Evolutionary conservation across 2,888 invertebrate genomes (phyloP), one percentile per base, ranked within the genome.

Genomic region (Ichneumoninae sp.): DNA sequence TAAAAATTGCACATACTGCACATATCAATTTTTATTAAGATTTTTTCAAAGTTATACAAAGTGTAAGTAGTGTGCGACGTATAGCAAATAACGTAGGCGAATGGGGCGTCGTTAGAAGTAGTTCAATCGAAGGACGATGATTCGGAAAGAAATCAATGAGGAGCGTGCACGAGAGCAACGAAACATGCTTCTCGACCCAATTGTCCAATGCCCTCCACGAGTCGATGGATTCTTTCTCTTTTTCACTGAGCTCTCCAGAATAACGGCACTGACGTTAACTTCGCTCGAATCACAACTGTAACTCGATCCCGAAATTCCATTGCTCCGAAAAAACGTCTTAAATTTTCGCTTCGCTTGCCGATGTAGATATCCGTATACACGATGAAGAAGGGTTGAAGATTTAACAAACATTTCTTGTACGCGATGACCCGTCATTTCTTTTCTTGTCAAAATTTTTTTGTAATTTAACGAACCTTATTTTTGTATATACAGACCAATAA

Each of bases 121-220:
- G 13, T 47, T 19, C 33, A 74, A 69, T 47, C 44, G 33, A n/a
- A 50, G 7, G 8, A 69, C 44, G 22, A 36, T 63, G 60, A 57
- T 68, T 60, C 63, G 60, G 22, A 50, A 44, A 16, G 60, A 44
- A 33, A 60, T 16, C 44, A 26, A 22, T 22, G 40, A 19, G n/a
- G 52, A 26, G 8, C 30, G 30, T 26, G 10, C 13, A 13, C 10
- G 22, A 26, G 10, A 60, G 60, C 5, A 16, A 26, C 60, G 60
- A 13, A 10, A 26, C 60, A 10, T 10, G 10, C 10, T 60, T 44
- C 26, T 60, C 63, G 74, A 74, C 74, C 74, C 74, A 74, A 60
- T 65, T 74, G 63, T 65, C 47, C 63, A 19, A 50, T 33, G 50
- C 33, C 6, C 6, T 63, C 47, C 50, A 19, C 19, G 44, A 63